Evolutionary conservation across 2,797 vertebrate species (phyloP).

Genomic region (Martes flavigula): DNA sequence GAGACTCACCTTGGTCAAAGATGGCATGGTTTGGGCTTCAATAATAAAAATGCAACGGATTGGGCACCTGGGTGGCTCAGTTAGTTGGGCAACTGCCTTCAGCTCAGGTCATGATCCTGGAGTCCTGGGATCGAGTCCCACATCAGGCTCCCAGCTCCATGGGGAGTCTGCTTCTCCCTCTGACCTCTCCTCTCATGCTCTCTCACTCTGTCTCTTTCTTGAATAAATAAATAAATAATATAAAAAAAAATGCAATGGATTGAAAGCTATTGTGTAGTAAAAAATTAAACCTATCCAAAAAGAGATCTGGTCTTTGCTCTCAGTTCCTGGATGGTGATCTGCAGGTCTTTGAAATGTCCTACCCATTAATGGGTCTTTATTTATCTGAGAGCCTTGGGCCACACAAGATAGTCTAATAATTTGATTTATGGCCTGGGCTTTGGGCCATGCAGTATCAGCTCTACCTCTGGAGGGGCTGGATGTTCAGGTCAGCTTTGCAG

Average conservation of each 20-base stretch:
- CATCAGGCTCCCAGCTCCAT: too few relatives aligned
- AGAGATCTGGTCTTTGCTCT: neutral
- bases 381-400: neutral
- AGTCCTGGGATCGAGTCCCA: too few relatives aligned
- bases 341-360: neutral
- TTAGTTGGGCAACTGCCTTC: too few relatives aligned
- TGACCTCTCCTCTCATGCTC: too few relatives aligned
- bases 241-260: neutral
- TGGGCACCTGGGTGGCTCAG: too few relatives aligned
- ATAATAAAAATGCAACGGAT: neutral
- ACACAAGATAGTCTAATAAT: neutral
- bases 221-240: too few relatives aligned
- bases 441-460: neutral
- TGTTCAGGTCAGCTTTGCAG: neutral
- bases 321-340: neutral
- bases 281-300: neutral
- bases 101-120: too few relatives aligned
- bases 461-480: neutral
- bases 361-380: neutral
- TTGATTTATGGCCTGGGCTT: neutral
- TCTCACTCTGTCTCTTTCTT: too few relatives aligned
- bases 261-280: neutral
- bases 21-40: neutral
- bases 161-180: too few relatives aligned
- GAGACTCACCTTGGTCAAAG: neutral